These are phyloP conservation scores for Drosophila persimilis DNA, from an alignment of 1,140 invertebrate species.

Conservation along the genomic window DNA sequence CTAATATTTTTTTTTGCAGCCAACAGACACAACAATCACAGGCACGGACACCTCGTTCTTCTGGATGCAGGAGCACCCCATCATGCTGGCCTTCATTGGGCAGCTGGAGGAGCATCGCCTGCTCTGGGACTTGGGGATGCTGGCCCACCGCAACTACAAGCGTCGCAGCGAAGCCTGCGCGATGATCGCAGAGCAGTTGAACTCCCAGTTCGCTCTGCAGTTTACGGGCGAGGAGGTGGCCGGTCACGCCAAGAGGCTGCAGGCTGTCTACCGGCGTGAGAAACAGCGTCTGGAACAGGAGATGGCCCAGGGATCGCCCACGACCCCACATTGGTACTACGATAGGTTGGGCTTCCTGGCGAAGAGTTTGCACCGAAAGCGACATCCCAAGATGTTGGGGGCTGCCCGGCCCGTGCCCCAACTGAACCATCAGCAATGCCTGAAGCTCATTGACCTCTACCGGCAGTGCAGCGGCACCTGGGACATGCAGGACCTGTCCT, in stretches of 20 bases:
- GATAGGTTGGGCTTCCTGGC: slow-evolving; percentile 20
- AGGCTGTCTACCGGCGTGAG: slow-evolving; percentile 12
- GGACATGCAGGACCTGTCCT: slow-evolving; percentile 46
- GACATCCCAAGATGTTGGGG: not conserved
- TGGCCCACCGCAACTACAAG: slow-evolving; percentile 25
- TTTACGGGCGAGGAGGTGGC: slow-evolving; percentile 18
- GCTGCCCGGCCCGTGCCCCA: slow-evolving; percentile 4
- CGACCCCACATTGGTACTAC: slow-evolving; percentile 29
- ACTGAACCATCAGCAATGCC: slow-evolving; percentile 24
- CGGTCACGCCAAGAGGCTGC: slow-evolving; percentile 16
- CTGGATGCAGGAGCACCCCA: slow-evolving; percentile 40
- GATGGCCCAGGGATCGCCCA: not conserved
- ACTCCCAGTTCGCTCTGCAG: slow-evolving; percentile 19
- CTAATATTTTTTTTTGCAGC: not conserved
- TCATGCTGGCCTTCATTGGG: slow-evolving; percentile 41
- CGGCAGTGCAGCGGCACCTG: slow-evolving; percentile 22
- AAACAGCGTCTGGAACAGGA: slow-evolving; percentile 13
- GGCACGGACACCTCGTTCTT: slow-evolving; percentile 8
- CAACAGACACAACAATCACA: not conserved
- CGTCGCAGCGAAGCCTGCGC: slow-evolving; percentile 11
- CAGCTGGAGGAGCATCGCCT: slow-evolving; percentile 23
- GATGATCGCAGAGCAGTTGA: slow-evolving; percentile 16
- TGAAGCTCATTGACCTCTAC: slow-evolving; percentile 43
- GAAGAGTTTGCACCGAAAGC: not conserved
- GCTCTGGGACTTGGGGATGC: slow-evolving; percentile 36